Conservation (phyloP, 2,797 vertebrate genomes). For the Mionectes olivaceus region DNA sequence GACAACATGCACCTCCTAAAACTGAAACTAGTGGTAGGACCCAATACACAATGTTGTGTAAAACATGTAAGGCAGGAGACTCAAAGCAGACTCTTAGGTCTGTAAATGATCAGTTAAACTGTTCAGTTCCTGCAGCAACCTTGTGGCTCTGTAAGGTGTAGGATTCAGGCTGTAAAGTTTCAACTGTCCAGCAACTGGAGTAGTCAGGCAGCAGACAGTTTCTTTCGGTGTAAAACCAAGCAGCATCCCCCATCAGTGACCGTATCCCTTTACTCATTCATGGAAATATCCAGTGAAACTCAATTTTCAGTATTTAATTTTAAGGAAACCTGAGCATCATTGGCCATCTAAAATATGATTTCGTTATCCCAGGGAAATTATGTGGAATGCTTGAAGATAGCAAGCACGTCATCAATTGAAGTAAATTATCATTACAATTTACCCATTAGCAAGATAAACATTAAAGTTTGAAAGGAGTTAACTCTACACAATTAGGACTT, state of each 20-base stretch:
- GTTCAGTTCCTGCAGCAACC: neutral
- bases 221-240: neutral
- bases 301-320: neutral
- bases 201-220: neutral
- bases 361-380: neutral
- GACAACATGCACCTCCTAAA: slow-evolving; percentile 56
- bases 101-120: neutral
- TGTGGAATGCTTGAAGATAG: neutral
- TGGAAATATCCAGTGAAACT: neutral
- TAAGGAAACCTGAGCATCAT: neutral
- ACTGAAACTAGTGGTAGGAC: slow-evolving; percentile 25
- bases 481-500: neutral
- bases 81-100: neutral
- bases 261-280: neutral
- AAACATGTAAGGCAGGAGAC: neutral
- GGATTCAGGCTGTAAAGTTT: neutral
- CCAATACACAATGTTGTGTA: neutral
- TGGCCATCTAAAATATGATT: neutral
- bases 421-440: neutral
- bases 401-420: neutral
- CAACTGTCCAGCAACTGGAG: neutral
- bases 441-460: neutral
- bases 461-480: neutral
- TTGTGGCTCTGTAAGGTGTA: neutral
- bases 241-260: neutral